A percentile compares a stretch with the other conserved stretches of the same genome.
Conservation (phyloP, 2,888 invertebrate genomes). For the Campoletis raptor region DNA sequence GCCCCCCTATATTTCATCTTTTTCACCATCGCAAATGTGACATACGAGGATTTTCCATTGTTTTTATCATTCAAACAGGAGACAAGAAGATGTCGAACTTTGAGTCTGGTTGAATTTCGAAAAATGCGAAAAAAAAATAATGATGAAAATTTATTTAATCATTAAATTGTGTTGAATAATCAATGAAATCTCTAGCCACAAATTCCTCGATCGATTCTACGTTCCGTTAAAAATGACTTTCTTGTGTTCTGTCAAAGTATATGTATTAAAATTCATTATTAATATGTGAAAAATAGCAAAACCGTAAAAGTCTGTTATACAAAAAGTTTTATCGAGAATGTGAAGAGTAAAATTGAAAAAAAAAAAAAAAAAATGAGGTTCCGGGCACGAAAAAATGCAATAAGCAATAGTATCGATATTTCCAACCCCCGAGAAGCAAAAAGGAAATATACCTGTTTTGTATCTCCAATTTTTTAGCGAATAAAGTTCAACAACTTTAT, state of each 20-base stretch:
- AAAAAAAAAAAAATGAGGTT: neutral
- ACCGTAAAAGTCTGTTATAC: neutral
- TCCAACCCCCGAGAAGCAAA: neutral
- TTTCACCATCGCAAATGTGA: constrained; percentile 10
- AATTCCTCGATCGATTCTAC: neutral
- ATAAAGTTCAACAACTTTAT: neutral
- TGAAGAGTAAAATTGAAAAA: neutral
- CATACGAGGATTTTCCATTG: neutral
- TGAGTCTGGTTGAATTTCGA: neutral
- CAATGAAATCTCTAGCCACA: neutral
- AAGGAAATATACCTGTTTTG: neutral
- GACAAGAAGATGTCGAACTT: neutral
- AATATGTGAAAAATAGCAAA: neutral
- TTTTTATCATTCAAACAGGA: neutral
- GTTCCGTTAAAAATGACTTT: neutral
- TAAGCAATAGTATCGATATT: neutral
- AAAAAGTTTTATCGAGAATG: neutral
- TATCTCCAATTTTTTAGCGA: neutral
- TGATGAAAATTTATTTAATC: no score
- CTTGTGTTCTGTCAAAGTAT: neutral
- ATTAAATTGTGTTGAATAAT: neutral
- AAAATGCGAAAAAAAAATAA: neutral
- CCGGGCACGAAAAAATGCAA: neutral
- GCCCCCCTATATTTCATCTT: neutral
- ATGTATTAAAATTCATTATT: no score